A percentile compares a stretch with the other conserved stretches of the same genome.
Conservation (phyloP, 2,113 vertebrate species). For the Hepsetus odoe region DNA sequence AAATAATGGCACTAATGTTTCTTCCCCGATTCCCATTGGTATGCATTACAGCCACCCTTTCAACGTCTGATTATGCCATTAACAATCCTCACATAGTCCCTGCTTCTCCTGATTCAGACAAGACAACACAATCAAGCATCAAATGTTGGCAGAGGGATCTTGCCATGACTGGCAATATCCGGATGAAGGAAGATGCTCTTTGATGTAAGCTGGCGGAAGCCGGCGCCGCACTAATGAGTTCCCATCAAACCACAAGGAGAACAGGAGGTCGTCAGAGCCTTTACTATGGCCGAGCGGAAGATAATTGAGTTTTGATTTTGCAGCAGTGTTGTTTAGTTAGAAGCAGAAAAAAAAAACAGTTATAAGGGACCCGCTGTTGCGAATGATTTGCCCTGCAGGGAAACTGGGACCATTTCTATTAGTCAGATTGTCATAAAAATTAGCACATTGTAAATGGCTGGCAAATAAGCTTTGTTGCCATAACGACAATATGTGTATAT, state of each 20-base stretch:
- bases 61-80: background rate
- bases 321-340: background rate
- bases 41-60: background rate
- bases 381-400: conserved; percentile 9
- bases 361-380: conserved; percentile 5
- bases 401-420: no score
- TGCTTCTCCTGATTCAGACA: background rate
- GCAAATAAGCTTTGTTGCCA: no score
- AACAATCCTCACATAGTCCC: background rate
- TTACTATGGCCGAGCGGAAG: background rate
- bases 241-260: conserved; percentile 10
- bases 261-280: background rate
- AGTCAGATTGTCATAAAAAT: no score
- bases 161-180: background rate
- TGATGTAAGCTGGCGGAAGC: conserved; percentile 3
- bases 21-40: background rate
- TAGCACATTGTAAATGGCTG: no score
- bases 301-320: conserved; percentile 1
- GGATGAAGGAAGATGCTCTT: background rate
- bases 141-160: background rate
- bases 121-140: conserved; percentile 25
- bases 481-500: no score
- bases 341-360: background rate
- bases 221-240: conserved; percentile 13
- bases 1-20: no score